phyloP scores from a whole-genome alignment of 2,888 invertebrate species.

The Cinara cedri region DNA sequence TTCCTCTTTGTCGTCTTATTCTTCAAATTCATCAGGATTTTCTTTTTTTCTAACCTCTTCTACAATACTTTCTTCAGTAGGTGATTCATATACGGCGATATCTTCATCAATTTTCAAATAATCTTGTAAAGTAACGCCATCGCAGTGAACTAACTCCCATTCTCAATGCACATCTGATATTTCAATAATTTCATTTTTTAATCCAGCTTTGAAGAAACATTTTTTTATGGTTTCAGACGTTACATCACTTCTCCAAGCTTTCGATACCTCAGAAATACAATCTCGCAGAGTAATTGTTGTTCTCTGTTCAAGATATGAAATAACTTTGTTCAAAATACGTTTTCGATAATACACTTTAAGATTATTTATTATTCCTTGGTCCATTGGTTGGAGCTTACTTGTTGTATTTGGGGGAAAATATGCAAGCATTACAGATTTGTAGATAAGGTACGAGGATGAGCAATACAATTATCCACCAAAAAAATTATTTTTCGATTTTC shows the following conservation, averaged over 20 bases:
- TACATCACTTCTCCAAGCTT: not conserved
- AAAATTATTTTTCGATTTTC: too few relatives aligned
- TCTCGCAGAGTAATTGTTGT: not conserved
- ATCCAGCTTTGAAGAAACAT: not conserved
- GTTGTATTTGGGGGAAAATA: not conserved
- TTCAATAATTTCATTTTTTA: slow-evolving; percentile 7
- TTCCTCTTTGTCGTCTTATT: too few relatives aligned
- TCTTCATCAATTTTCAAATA: slow-evolving; percentile 19
- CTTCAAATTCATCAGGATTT: too few relatives aligned
- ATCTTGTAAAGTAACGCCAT: slow-evolving; percentile 19
- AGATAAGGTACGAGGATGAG: too few relatives aligned
- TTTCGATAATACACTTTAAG: slow-evolving; percentile 3
- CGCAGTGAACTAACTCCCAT: slow-evolving; percentile 12
- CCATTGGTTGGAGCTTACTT: slow-evolving; percentile 4
- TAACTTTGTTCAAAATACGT: not conserved
- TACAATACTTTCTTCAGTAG: too few relatives aligned
- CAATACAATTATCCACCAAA: too few relatives aligned
- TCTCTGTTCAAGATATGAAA: too few relatives aligned
- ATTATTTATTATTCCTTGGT: slow-evolving; percentile 1
- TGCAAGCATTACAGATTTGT: not conserved
- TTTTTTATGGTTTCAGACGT: not conserved
- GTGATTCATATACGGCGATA: not conserved
- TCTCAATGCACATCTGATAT: not conserved
- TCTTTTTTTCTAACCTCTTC: too few relatives aligned
- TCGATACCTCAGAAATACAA: slow-evolving; percentile 3